Conservation (phyloP, 2,888 invertebrate genomes). For the Ichneumon xanthorius region DNA sequence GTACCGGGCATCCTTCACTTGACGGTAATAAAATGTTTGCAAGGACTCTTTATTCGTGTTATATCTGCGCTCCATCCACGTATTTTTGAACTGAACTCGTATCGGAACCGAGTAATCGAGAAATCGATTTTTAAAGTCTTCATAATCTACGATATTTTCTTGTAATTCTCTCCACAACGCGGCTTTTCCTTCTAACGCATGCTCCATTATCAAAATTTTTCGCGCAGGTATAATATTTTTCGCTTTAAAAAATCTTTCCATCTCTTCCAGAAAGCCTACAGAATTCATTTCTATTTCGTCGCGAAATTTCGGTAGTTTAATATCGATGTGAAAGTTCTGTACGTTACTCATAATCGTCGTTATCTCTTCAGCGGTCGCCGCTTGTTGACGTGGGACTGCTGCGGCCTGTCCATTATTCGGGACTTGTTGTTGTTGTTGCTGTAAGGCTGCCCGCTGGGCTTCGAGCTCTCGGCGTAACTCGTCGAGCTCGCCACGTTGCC, state of each 20-base stretch:
- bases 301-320: constrained; percentile 32
- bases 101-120: constrained; percentile 14
- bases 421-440: constrained; percentile 3
- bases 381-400: background rate
- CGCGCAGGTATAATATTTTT: constrained; percentile 5
- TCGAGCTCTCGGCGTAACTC: background rate
- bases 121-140: constrained; percentile 26
- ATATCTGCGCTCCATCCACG: no score
- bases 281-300: constrained; percentile 16
- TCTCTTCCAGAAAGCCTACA: constrained; percentile 8
- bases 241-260: constrained; percentile 25
- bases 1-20: constrained; percentile 40
- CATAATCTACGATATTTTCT: constrained; percentile 8
- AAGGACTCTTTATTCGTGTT: no score
- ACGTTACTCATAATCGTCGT: constrained; percentile 25
- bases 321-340: constrained; percentile 30
- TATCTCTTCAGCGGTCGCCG: constrained; percentile 2
- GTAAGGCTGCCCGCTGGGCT: background rate
- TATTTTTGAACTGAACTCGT: constrained; percentile 32
- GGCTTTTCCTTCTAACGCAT: constrained; percentile 15
- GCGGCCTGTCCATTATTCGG: background rate
- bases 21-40: constrained; percentile 24
- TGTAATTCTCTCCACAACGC: constrained; percentile 22
- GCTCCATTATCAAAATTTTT: constrained; percentile 16
- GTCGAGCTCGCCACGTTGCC: background rate